A percentile compares a stretch with the other conserved stretches of the same genome.
phyloP scores from a whole-genome alignment of 2,888 invertebrate species.

The Leptinotarsa rubiginosa region DNA sequence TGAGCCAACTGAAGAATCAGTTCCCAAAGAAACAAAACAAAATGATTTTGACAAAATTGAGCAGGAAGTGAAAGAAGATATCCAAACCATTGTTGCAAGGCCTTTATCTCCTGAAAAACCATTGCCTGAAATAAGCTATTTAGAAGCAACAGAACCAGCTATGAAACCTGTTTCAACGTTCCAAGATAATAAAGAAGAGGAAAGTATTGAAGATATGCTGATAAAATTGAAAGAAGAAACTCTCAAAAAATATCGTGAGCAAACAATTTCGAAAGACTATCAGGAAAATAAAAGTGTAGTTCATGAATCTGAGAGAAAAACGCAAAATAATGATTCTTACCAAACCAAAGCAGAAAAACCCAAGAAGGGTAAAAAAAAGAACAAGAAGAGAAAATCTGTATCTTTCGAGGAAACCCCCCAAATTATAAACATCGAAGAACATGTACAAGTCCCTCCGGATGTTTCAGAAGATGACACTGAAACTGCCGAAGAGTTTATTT shows the following conservation, averaged over 20 bases:
- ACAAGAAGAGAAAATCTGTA: slow-evolving; percentile 59
- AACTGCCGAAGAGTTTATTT: slow-evolving; percentile 55
- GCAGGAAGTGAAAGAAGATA: slow-evolving; percentile 17
- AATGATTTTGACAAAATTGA: background rate
- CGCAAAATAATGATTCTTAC: slow-evolving; percentile 2
- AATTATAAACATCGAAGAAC: slow-evolving; percentile 52
- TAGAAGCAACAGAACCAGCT: slow-evolving; percentile 34
- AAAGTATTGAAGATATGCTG: slow-evolving; percentile 24
- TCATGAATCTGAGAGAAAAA: background rate
- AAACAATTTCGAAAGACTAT: slow-evolving; percentile 19
- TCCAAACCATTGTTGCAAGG: slow-evolving; percentile 26
- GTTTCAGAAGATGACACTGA: slow-evolving; percentile 49
- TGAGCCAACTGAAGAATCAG: background rate
- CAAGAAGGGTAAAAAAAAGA: slow-evolving; percentile 46
- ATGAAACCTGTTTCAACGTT: background rate
- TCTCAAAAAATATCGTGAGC: slow-evolving; percentile 34
- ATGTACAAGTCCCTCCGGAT: slow-evolving; percentile 30
- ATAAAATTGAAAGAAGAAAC: slow-evolving; percentile 39
- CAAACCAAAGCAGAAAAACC: slow-evolving; percentile 30
- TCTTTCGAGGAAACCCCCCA: slow-evolving; percentile 61
- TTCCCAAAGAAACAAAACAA: background rate
- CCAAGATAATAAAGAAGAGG: slow-evolving; percentile 5
- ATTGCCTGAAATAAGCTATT: slow-evolving; percentile 43
- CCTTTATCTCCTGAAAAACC: slow-evolving; percentile 42
- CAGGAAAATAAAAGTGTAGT: background rate